Percentiles rank a stretch among this genome's conserved stretches.
Conservation (phyloP, 2,888 invertebrate species). For the Gastracanthus pulcherrimus region DNA sequence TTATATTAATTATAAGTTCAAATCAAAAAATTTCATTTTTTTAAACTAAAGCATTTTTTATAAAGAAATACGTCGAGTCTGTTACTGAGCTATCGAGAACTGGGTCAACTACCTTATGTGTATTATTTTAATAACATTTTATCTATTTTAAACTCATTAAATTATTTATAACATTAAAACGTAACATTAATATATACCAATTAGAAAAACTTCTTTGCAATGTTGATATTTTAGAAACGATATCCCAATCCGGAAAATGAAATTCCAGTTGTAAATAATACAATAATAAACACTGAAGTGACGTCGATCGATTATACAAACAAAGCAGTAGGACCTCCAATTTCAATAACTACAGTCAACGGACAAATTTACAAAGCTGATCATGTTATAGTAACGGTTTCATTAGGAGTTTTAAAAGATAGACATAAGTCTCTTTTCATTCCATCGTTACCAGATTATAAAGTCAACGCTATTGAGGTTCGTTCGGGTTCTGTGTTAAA, state of each 20-base stretch:
- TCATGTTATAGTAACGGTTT: slow-evolving; percentile 84
- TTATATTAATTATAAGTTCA: too few species aligned
- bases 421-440: slow-evolving; percentile 79
- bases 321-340: slow-evolving; percentile 68
- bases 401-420: slow-evolving; percentile 85
- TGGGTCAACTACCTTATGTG: too few species aligned
- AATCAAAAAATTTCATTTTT: too few species aligned
- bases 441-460: slow-evolving; percentile 80
- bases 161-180: too few species aligned
- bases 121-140: too few species aligned
- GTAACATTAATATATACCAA: too few species aligned
- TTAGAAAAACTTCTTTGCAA: too few species aligned
- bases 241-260: slow-evolving; percentile 68
- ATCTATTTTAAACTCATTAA: too few species aligned
- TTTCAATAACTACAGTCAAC: slow-evolving; percentile 77
- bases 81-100: too few species aligned
- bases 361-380: slow-evolving; percentile 80
- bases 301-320: slow-evolving; percentile 63
- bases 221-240: slow-evolving; percentile 65
- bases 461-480: slow-evolving; percentile 80
- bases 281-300: slow-evolving; percentile 64
- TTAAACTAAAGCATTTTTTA: too few species aligned
- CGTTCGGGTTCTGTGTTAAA: too few species aligned
- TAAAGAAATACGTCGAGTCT: too few species aligned
- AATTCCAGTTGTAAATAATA: slow-evolving; percentile 68